Base-by-base conservation (phyloP, 2,888 invertebrate species). In the Nyleta sp. region DNA sequence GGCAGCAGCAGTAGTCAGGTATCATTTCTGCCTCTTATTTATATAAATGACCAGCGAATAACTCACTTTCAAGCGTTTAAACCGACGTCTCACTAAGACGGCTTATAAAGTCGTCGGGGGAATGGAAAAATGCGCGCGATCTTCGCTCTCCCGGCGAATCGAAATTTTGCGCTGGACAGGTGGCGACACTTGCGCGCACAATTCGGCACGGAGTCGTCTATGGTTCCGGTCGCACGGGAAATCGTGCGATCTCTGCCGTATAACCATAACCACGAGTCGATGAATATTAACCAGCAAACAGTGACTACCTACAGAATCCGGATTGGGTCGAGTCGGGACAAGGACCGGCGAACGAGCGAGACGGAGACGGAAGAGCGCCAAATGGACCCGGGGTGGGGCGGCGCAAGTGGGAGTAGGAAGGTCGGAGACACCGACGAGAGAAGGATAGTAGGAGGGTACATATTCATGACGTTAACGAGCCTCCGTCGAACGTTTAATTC, bases 401-500 rank as follows among this genome's bases (percentile, higher is more conserved):
- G 57, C 28, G 64, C 22, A 28, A 50, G 55, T 53, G 75, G 81
- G 85, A 84, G 84, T 82, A 82, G 84, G 48, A 72, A 65, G 76
- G 74, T 64, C 64, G 64, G 65, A 64, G 76, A 65, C 60, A 72
- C 44, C 53, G 50, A 31, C 48, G 53, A 81, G 83, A 83, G 78
- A 82, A 79, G 82, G 84, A 85, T 86, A 87, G 88, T 86, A 87
- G 88, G 87, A 89, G 90, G 90, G 90, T 90, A 90, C 90, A 90
- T 90, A 90, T 90, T 90, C 90, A 90, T 90, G 90, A 90, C 90
- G 90, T 90, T 90, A 90, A 90, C 90, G 90, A 90, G 90, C 89
- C 90, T 87, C 88, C 88, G 90, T 86, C 88, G 89, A 90, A 90
- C 90, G 90, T 90, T 90, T 90, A 90, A 90, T 90, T 90, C 90